These are phyloP conservation scores for Cottus gobio DNA, from an alignment of 2,113 vertebrate species.

Conservation along the genomic window DNA sequence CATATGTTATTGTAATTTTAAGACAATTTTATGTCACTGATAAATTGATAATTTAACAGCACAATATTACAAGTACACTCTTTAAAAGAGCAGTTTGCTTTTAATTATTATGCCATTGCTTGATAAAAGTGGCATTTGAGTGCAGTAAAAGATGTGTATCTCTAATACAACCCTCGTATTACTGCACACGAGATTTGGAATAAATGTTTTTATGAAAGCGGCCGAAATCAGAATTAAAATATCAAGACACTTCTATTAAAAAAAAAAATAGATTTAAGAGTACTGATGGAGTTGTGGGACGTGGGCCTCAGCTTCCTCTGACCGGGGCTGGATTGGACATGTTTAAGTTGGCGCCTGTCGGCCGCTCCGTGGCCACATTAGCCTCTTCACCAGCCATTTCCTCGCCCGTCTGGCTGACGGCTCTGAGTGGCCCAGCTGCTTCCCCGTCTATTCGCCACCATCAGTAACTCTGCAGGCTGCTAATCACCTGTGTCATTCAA, in stretches of 20 bases:
- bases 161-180: not conserved
- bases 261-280: too few species aligned
- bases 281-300: not conserved
- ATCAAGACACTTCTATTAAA: not conserved
- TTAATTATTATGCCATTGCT: not conserved
- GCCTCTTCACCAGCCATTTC: constrained; percentile 19
- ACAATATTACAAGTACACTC: not conserved
- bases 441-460: constrained; percentile 31
- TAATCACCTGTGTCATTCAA: constrained; percentile 57
- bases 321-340: not conserved
- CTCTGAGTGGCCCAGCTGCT: constrained; percentile 51
- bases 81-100: not conserved
- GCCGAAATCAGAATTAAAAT: not conserved
- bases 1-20: not conserved
- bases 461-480: constrained; percentile 61
- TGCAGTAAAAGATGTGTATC: not conserved
- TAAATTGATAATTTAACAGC: not conserved
- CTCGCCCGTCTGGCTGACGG: constrained; percentile 32
- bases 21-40: not conserved
- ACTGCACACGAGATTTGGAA: not conserved
- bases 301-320: not conserved
- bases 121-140: not conserved
- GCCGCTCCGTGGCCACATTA: constrained; percentile 15
- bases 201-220: not conserved
- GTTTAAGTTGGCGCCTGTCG: constrained; percentile 21